Conservation (phyloP, 1,140 invertebrate species). For the Schmidtea mediterranea region DNA sequence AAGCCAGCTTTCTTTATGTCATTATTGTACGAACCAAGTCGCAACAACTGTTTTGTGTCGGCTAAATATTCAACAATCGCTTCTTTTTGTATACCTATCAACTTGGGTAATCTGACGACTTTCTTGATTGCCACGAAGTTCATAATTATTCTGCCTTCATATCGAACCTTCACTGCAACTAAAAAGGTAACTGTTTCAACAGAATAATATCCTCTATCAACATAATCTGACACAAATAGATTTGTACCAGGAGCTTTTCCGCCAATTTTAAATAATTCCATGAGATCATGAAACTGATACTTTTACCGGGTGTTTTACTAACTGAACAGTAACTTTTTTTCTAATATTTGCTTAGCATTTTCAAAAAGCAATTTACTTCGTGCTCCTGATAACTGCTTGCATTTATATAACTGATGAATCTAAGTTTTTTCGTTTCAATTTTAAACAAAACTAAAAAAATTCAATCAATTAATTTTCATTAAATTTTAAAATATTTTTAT, state of each 20-base stretch:
- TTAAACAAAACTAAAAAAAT: slow-evolving; percentile 56
- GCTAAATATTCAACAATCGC: too few relatives aligned
- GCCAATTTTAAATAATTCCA: slow-evolving; percentile 97
- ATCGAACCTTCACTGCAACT: slow-evolving; percentile 85
- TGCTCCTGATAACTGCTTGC: slow-evolving; percentile 88
- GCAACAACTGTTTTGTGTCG: too few relatives aligned
- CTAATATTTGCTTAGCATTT: slow-evolving; percentile 59
- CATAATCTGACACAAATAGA: slow-evolving; percentile 98
- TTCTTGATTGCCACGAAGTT: slow-evolving; percentile 89
- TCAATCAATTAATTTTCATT: too few relatives aligned
- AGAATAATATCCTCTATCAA: slow-evolving; percentile 96
- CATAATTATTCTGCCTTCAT: slow-evolving; percentile 94
- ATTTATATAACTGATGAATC: slow-evolving; percentile 94
- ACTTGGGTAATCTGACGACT: slow-evolving; percentile 96
- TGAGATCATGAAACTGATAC: slow-evolving; percentile 98
- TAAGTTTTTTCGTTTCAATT: slow-evolving; percentile 51
- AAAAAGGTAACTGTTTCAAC: slow-evolving; percentile 94
- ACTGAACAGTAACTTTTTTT: slow-evolving; percentile 97
- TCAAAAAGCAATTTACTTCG: slow-evolving; percentile 94
- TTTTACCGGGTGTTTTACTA: slow-evolving; percentile 96
- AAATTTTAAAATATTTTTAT: too few relatives aligned
- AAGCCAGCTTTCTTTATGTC: too few relatives aligned
- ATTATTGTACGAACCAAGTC: too few relatives aligned
- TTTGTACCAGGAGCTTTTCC: slow-evolving; percentile 95
- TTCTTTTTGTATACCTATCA: too few relatives aligned